Evolutionary conservation across 2,888 invertebrate species (phyloP).

Genomic region (Pinctada fucata): DNA sequence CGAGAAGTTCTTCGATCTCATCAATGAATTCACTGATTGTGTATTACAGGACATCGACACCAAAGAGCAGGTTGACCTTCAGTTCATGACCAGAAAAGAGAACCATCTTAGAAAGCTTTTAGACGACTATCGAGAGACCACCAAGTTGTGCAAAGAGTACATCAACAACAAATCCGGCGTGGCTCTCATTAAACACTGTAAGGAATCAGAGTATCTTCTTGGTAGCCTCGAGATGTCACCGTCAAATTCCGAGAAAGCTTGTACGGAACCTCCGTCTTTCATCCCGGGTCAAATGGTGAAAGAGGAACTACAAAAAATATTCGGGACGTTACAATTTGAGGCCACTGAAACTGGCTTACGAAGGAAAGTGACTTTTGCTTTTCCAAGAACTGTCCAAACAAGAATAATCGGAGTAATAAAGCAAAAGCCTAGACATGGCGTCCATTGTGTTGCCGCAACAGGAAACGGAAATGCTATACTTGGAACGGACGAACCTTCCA

Average conservation of each 20-base stretch:
- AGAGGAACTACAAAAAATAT: constrained; percentile 13
- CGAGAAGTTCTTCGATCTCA: constrained; percentile 8
- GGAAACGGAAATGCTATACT: constrained; percentile 25
- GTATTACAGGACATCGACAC: constrained; percentile 17
- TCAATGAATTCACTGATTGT: constrained; percentile 8
- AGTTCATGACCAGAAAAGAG: constrained; percentile 13
- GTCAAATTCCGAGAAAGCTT: background rate
- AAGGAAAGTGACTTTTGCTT: constrained; percentile 16
- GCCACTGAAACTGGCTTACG: background rate
- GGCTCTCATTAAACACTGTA: constrained; percentile 7
- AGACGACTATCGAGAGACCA: background rate
- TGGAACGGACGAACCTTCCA: constrained; percentile 14
- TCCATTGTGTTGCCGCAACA: constrained; percentile 16
- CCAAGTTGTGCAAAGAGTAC: constrained; percentile 11
- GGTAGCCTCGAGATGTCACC: constrained; percentile 7
- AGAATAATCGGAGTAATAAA: constrained; percentile 1
- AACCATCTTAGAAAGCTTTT: background rate
- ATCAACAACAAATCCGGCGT: background rate
- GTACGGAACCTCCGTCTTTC: constrained; percentile 14
- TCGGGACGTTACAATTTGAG: constrained; percentile 13
- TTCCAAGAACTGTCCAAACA: constrained; percentile 13
- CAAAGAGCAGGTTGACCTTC: constrained; percentile 21
- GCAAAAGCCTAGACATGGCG: constrained; percentile 18
- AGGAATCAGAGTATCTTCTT: constrained; percentile 7
- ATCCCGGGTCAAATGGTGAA: constrained; percentile 2